Conservation (phyloP, 2,113 vertebrate genomes). For the Xyrauchen texanus region DNA sequence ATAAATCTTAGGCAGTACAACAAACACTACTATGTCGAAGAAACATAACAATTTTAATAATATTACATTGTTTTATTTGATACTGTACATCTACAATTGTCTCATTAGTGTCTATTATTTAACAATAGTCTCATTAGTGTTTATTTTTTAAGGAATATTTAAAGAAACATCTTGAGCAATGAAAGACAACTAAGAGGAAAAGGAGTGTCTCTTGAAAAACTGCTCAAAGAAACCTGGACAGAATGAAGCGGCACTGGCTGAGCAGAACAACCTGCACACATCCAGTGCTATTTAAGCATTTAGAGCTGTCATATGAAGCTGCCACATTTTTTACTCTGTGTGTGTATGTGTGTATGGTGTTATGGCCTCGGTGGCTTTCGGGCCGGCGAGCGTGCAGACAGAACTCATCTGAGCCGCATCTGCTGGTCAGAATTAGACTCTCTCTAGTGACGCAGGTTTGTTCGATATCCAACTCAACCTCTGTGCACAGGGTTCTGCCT, state of each 20-base stretch:
- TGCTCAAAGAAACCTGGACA: neutral
- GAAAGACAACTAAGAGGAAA: neutral
- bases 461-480: conserved; percentile 49
- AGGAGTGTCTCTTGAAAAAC: neutral
- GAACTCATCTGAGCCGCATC: conserved; percentile 15
- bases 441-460: conserved; percentile 38
- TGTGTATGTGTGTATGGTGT: conserved; percentile 21
- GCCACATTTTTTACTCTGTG: too few relatives aligned
- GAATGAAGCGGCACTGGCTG: neutral
- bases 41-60: too few relatives aligned
- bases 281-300: neutral
- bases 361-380: neutral
- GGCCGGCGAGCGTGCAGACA: neutral
- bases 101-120: too few relatives aligned
- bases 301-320: conserved; percentile 20
- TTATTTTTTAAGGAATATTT: too few relatives aligned
- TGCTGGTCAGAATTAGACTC: conserved; percentile 34
- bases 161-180: neutral
- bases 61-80: too few relatives aligned
- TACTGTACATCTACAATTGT: too few relatives aligned
- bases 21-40: too few relatives aligned
- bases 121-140: too few relatives aligned
- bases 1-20: too few relatives aligned
- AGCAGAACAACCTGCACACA: neutral
- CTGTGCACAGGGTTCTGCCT: conserved; percentile 40